These are phyloP conservation scores for Paragorgia papillata DNA, from an alignment of 92 coral and sea anemone genomes.

Conservation along the genomic window DNA sequence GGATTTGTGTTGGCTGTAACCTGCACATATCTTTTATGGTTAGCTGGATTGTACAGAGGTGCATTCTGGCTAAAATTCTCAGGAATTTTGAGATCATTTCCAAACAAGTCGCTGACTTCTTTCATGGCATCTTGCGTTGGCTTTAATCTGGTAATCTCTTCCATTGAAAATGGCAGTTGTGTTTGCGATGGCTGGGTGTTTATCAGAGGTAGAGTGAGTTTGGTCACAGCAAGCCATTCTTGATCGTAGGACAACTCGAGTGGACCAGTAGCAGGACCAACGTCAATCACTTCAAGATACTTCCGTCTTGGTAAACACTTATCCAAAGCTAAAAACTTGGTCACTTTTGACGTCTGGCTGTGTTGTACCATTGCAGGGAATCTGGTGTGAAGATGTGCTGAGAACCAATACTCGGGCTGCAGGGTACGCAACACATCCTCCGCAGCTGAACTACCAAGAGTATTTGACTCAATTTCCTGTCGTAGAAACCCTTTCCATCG, in stretches of 20 bases:
- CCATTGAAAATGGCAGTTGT: constrained; percentile 62
- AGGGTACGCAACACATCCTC: constrained; percentile 65
- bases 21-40: constrained; percentile 56
- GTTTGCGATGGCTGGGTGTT: constrained; percentile 59
- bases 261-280: constrained; percentile 77
- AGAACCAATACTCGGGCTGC: constrained; percentile 89
- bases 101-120: constrained; percentile 60
- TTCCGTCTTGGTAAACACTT: constrained; percentile 92
- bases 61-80: constrained; percentile 73
- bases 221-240: constrained; percentile 88
- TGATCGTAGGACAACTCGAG: constrained; percentile 78
- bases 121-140: constrained; percentile 61
- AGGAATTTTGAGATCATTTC: constrained; percentile 64
- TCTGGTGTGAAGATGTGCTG: constrained; percentile 91
- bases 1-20: constrained; percentile 62
- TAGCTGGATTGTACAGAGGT: constrained; percentile 65
- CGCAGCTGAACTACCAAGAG: constrained; percentile 92
- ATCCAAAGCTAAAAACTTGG: constrained; percentile 93
- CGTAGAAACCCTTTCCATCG: constrained; percentile 76
- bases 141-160: constrained; percentile 58
- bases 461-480: constrained; percentile 80
- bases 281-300: constrained; percentile 83
- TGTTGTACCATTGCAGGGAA: constrained; percentile 91
- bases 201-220: constrained; percentile 69
- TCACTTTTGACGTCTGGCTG: constrained; percentile 59